Evolutionary conservation across 2,888 invertebrate genomes (phyloP).

Genomic region (Meiosimyza decipiens): DNA sequence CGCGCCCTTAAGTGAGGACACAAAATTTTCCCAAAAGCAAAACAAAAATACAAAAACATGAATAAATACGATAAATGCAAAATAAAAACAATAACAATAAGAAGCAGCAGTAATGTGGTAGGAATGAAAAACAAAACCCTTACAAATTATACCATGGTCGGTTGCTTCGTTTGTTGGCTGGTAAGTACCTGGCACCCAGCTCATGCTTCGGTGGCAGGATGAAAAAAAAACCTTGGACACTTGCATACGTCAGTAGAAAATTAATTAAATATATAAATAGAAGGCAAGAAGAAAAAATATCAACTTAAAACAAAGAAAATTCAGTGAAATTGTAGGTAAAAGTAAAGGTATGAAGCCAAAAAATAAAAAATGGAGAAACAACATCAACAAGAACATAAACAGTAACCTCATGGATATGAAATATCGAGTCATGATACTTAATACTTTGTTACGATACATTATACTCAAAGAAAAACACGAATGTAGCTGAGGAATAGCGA

Average conservation of each 20-base stretch:
- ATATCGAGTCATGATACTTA: too few species aligned
- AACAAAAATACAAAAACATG: slow-evolving; percentile 10
- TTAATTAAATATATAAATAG: slow-evolving; percentile 30
- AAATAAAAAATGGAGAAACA: neutral
- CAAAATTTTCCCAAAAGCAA: slow-evolving; percentile 1
- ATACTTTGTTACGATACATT: too few species aligned
- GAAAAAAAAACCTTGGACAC: slow-evolving; percentile 10
- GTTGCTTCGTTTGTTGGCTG: neutral
- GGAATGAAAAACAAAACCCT: slow-evolving; percentile 22
- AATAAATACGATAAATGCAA: neutral
- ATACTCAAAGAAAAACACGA: too few species aligned
- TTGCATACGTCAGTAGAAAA: slow-evolving; percentile 22
- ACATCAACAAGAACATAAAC: neutral
- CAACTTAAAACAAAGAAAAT: slow-evolving; percentile 2
- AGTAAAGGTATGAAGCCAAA: neutral
- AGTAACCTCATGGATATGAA: neutral
- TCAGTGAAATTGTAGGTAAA: slow-evolving; percentile 20
- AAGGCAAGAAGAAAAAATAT: neutral
- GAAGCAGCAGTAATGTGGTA: neutral
- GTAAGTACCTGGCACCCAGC: too few species aligned
- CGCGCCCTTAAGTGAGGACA: slow-evolving; percentile 13
- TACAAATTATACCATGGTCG: slow-evolving; percentile 10
- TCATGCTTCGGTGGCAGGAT: too few species aligned
- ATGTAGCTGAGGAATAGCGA: too few species aligned
- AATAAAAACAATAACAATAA: slow-evolving; percentile 9